These are phyloP conservation scores for Callipepla californica DNA, from an alignment of 2,113 vertebrate genomes.

Conservation along the genomic window DNA sequence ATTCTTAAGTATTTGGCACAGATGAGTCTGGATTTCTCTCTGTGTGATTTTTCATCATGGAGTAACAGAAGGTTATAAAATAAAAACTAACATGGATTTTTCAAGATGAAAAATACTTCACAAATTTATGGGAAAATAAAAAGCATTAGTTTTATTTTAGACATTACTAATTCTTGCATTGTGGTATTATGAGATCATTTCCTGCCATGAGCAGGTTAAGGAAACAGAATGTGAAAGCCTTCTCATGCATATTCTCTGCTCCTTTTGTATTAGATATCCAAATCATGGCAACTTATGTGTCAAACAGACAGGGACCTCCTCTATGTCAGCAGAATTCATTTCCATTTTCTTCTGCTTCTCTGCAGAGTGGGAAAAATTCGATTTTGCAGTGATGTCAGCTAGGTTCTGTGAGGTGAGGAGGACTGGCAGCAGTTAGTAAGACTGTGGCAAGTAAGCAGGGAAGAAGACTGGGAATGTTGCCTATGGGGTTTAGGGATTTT, in stretches of 20 bases:
- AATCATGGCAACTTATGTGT: not conserved
- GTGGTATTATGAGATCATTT: constrained; percentile 15
- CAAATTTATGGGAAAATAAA: not conserved
- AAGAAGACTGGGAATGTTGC: not conserved
- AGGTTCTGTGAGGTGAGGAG: not conserved
- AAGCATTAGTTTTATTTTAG: not conserved
- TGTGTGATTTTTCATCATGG: not conserved
- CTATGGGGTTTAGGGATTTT: not conserved
- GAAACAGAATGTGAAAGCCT: not conserved
- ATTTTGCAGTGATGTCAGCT: not conserved
- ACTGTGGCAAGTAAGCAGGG: not conserved
- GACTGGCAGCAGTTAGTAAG: not conserved
- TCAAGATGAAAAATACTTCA: not conserved
- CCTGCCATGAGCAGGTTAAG: not conserved
- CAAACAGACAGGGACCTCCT: not conserved
- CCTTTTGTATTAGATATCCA: constrained; percentile 5
- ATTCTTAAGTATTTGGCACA: not conserved
- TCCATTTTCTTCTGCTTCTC: not conserved
- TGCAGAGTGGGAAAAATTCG: not conserved
- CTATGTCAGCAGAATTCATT: not conserved
- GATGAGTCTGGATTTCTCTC: not conserved
- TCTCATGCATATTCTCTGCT: not conserved
- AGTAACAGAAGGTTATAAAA: not conserved
- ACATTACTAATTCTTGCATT: not conserved
- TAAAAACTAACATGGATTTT: not conserved